Percentiles rank a stretch among this genome's conserved stretches.
Conservation (phyloP, 2,797 vertebrate species). For the Rhabdophis nuchalis region DNA sequence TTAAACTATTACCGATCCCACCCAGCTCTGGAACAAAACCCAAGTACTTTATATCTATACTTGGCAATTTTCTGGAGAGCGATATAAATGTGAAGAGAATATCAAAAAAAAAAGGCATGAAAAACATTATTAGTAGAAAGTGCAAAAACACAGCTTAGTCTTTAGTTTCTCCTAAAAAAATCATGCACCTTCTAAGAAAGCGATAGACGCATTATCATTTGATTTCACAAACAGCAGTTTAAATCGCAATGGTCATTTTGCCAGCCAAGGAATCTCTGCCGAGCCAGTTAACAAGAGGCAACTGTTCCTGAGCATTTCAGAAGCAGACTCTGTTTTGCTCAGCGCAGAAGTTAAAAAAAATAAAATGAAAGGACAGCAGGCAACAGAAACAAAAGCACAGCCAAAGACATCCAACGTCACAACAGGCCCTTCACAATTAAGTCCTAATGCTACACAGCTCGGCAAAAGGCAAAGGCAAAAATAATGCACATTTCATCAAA, state of each 20-base stretch:
- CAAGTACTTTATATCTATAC: background rate
- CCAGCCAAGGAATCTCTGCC: constrained; percentile 30
- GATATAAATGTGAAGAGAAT: background rate
- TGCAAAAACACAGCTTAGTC: background rate
- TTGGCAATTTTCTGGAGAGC: background rate
- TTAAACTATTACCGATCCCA: background rate
- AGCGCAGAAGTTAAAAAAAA: fast-evolving
- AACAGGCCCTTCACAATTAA: background rate
- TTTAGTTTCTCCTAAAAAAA: constrained; percentile 4
- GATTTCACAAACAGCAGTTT: background rate
- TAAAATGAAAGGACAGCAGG: background rate
- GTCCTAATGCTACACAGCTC: background rate
- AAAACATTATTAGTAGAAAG: constrained; percentile 8
- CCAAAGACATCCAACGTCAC: background rate
- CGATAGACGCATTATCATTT: constrained; percentile 18
- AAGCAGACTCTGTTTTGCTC: constrained; percentile 35
- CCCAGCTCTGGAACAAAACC: background rate
- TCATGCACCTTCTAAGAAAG: background rate
- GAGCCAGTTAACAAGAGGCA: constrained; percentile 25
- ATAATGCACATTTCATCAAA: background rate
- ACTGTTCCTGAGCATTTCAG: constrained; percentile 22
- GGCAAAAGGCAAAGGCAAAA: background rate
- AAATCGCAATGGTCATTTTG: constrained; percentile 10
- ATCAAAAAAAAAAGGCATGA: background rate
- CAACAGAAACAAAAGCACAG: background rate